A percentile compares a stretch with the other conserved stretches of the same genome.
Conservation (phyloP, 2,888 invertebrate species). For the Dryocosmus kuriphilus region DNA sequence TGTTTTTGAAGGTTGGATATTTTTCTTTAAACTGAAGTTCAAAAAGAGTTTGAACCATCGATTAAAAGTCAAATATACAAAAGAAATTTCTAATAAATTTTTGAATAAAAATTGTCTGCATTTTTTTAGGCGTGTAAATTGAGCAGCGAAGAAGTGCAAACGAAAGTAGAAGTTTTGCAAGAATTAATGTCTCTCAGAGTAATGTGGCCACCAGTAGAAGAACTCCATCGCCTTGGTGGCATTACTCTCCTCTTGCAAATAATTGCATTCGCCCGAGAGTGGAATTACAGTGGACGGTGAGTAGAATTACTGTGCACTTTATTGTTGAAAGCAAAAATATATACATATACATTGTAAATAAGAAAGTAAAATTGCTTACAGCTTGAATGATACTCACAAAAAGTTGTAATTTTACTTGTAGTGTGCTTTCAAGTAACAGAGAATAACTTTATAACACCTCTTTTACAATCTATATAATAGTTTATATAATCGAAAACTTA, state of each 20-base stretch:
- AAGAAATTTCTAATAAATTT: background rate
- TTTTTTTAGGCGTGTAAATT: slow-evolving; percentile 78
- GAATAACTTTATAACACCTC: background rate
- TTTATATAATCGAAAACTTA: background rate
- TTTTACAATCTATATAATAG: slow-evolving; percentile 11
- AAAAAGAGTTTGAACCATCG: no score
- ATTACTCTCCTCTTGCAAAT: slow-evolving; percentile 90
- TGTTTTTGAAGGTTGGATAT: no score
- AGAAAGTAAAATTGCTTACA: no score
- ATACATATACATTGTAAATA: no score
- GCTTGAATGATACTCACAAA: no score
- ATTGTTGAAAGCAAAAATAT: no score
- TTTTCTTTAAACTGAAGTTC: no score
- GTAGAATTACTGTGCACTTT: background rate
- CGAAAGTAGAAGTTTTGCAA: slow-evolving; percentile 90
- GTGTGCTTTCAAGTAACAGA: no score
- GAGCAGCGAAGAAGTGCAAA: slow-evolving; percentile 89
- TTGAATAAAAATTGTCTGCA: background rate
- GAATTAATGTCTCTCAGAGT: slow-evolving; percentile 86
- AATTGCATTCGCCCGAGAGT: slow-evolving; percentile 93
- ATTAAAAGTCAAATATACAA: no score
- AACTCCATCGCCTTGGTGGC: slow-evolving; percentile 90
- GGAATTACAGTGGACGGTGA: slow-evolving; percentile 92
- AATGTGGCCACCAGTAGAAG: slow-evolving; percentile 93
- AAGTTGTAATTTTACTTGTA: no score